Evolutionary conservation across 2,888 invertebrate species (phyloP), one percentile per base, ranked within the genome.

Genomic region (Synergus itoensis): DNA sequence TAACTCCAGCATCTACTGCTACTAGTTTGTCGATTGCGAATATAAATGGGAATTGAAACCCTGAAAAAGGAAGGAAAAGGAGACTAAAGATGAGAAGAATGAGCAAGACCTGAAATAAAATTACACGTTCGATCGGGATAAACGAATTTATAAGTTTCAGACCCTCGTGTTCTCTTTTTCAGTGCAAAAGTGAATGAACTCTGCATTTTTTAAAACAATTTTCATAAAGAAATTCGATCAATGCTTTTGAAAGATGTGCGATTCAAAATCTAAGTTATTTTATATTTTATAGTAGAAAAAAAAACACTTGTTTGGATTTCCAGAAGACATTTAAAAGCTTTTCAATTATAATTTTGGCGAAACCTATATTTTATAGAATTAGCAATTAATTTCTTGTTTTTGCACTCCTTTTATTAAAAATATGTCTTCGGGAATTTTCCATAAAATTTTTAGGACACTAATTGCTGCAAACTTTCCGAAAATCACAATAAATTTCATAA

Each of bases 71-170:
- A 80, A 79, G 82, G 79, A 81, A 80, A 80, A 81, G 79, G 79
- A 64, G 77, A 67, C 76, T 81, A 53, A 28, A 28, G 48, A 48
- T 9, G 0, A 48, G 21, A 73, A 36, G 40, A 73, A 40, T 53
- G 73, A 73, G 28, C 48, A 69, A 69, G 48, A 36, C 77, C 77
- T 77, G 79, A 85, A 84, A 88, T 84, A 83, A 85, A 86, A 84
- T 87, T 87, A 84, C 82, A 83, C n/a, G 83, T 82, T 84, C 84
- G 84, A 86, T 86, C 84, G 82, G 79, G 76, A 79, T 83, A 84
- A 87, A 87, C 81, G 84, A 85, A 87, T 86, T 88, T 84, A 84
- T 82, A 67, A 81, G 60, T 77, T 67, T 75, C 36, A 69, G 48
- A 69, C n/a, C 28, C 48, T 28, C 16, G 16, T 69, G 21, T 48